phyloP scores from a whole-genome alignment of 2,797 vertebrate genomes.

The Enoplosus armatus region DNA sequence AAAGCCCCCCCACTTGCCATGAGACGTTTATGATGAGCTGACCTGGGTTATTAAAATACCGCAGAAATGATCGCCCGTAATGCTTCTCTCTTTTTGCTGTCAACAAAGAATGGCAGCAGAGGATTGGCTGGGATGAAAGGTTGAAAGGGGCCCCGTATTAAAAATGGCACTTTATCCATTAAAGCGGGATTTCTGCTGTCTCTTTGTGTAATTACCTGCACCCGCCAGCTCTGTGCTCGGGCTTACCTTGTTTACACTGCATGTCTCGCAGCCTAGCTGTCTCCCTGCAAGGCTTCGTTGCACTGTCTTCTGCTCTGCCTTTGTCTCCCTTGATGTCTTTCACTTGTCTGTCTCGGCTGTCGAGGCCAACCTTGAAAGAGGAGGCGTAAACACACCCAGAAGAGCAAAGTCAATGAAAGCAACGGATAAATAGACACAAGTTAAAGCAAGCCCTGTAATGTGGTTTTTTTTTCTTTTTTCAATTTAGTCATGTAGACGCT shows the following conservation, averaged over 20 bases:
- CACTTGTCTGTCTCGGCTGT: conserved; percentile 80
- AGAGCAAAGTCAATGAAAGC: conserved; percentile 77
- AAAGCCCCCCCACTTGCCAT: conserved; percentile 63
- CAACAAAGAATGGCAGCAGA: conserved; percentile 77
- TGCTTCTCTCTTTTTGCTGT: conserved; percentile 74
- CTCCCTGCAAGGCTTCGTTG: conserved; percentile 77
- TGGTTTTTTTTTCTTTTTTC: conserved; percentile 22
- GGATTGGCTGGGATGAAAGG: conserved; percentile 81
- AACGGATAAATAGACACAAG: conserved; percentile 69
- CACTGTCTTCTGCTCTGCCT: conserved; percentile 78
- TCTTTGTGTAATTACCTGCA: conserved; percentile 85
- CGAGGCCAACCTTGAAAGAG: conserved; percentile 82
- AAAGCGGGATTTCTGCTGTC: conserved; percentile 83
- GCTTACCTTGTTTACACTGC: conserved; percentile 88
- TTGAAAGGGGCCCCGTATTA: conserved; percentile 81
- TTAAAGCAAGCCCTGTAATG: conserved; percentile 69
- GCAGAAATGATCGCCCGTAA: conserved; percentile 78
- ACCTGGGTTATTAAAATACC: conserved; percentile 82
- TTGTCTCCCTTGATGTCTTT: conserved; percentile 82
- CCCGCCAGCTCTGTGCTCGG: conserved; percentile 75
- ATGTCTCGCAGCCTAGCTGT: conserved; percentile 77
- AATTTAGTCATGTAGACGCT: conserved; percentile 76
- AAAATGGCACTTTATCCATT: conserved; percentile 85
- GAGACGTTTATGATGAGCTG: conserved; percentile 76
- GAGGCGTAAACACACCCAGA: conserved; percentile 77